These are phyloP conservation scores for Papilio gigon DNA, from an alignment of 2,888 invertebrate species.

Conservation along the genomic window DNA sequence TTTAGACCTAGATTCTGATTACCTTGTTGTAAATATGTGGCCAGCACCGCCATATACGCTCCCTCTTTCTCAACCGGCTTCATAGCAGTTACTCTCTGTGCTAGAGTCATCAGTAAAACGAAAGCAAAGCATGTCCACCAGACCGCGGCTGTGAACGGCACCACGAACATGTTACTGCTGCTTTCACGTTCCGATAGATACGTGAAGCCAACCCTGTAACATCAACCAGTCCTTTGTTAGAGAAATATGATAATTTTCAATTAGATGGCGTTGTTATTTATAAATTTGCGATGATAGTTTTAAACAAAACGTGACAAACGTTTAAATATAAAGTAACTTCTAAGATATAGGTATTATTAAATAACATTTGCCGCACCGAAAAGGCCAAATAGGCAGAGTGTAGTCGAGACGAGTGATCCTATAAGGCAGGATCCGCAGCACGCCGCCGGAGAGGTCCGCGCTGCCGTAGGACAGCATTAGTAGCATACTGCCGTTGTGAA, in stretches of 20 bases:
- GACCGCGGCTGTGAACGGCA: conserved; percentile 64
- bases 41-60: conserved; percentile 63
- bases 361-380: conserved; percentile 54
- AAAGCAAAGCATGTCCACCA: conserved; percentile 63
- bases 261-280: neutral
- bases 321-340: too few relatives aligned
- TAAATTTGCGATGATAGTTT: too few relatives aligned
- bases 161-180: conserved; percentile 70
- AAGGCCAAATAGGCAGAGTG: conserved; percentile 65
- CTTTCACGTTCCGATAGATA: conserved; percentile 71
- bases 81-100: conserved; percentile 60
- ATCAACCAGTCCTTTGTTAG: neutral
- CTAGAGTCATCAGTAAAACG: conserved; percentile 56
- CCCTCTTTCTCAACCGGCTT: conserved; percentile 61
- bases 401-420: conserved; percentile 60
- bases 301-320: too few relatives aligned
- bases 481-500: conserved; percentile 64
- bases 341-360: too few relatives aligned
- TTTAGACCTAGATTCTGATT: neutral
- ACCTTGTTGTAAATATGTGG: conserved; percentile 73
- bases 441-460: conserved; percentile 61
- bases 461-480: conserved; percentile 54
- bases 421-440: conserved; percentile 56
- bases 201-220: conserved; percentile 66
- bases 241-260: neutral